phyloP scores from a whole-genome alignment of 1,140 invertebrate species.

The Homarus americanus region DNA sequence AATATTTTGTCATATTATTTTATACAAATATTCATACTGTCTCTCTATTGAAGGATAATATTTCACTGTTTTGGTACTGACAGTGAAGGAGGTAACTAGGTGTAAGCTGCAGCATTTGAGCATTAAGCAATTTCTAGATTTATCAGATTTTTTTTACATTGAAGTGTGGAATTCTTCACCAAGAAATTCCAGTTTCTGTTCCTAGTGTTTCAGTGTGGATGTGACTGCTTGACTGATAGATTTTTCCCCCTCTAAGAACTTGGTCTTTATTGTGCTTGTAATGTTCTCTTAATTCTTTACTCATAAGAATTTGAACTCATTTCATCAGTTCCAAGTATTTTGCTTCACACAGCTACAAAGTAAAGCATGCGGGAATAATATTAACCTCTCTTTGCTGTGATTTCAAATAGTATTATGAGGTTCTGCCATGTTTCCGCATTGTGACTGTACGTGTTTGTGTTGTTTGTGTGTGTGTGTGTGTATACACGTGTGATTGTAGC shows the following conservation, averaged over 20 bases:
- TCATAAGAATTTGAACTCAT: background rate
- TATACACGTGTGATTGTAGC: background rate
- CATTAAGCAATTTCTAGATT: background rate
- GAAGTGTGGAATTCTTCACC: background rate
- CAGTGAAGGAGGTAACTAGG: background rate
- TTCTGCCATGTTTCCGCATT: background rate
- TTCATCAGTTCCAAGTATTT: background rate
- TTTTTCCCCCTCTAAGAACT: background rate
- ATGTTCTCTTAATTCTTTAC: background rate
- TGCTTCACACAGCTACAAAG: background rate
- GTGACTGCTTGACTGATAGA: background rate
- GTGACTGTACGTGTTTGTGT: background rate
- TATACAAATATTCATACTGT: background rate
- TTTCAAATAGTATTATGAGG: background rate
- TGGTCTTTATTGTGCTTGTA: background rate
- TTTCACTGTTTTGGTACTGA: background rate
- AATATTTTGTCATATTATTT: background rate
- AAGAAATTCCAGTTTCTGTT: constrained; percentile 36
- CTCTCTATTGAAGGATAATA: constrained; percentile 33
- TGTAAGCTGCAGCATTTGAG: constrained; percentile 5
- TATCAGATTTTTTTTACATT: background rate
- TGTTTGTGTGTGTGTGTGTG: background rate
- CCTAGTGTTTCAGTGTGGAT: constrained; percentile 25
- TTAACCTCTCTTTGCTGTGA: constrained; percentile 15
- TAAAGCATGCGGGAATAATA: background rate